Conservation (phyloP, 2,888 invertebrate species). For the Galeruca laticollis region DNA sequence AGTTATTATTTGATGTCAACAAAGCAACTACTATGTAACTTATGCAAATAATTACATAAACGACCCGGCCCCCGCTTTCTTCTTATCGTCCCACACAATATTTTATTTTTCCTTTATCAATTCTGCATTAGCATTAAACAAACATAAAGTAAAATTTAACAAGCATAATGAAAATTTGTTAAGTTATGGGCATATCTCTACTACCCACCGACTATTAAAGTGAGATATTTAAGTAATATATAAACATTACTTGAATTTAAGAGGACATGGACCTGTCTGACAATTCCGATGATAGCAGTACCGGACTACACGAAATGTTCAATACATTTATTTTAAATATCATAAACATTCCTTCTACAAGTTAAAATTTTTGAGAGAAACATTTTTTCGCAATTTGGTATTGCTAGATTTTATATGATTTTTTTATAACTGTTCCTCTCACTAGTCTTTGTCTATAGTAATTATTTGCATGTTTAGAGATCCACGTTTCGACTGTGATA, state of each 20-base stretch:
- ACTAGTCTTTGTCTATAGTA: too few relatives aligned
- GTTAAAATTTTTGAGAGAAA: too few relatives aligned
- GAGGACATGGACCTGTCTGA: constrained; percentile 30
- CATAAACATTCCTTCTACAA: too few relatives aligned
- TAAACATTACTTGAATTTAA: constrained; percentile 31
- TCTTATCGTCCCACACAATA: constrained; percentile 34
- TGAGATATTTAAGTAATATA: constrained; percentile 22
- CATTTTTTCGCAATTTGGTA: too few relatives aligned
- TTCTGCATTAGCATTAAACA: constrained; percentile 28
- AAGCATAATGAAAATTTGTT: constrained; percentile 21
- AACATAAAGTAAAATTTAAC: constrained; percentile 22
- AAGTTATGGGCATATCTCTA: constrained; percentile 19
- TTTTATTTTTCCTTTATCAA: constrained; percentile 29
- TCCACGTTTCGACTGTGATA: too few relatives aligned
- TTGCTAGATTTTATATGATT: too few relatives aligned
- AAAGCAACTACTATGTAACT: constrained; percentile 31
- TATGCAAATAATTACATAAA: constrained; percentile 38
- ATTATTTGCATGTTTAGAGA: too few relatives aligned
- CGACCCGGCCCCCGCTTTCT: constrained; percentile 29
- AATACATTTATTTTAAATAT: background rate
- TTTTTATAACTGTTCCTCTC: too few relatives aligned
- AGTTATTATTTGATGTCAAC: constrained; percentile 36
- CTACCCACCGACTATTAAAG: constrained; percentile 20
- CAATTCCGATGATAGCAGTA: background rate
- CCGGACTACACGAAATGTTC: background rate